Evolutionary conservation across 2,797 vertebrate species (phyloP), one percentile per base, ranked within the genome.

Genomic region (Iguana delicatissima): DNA sequence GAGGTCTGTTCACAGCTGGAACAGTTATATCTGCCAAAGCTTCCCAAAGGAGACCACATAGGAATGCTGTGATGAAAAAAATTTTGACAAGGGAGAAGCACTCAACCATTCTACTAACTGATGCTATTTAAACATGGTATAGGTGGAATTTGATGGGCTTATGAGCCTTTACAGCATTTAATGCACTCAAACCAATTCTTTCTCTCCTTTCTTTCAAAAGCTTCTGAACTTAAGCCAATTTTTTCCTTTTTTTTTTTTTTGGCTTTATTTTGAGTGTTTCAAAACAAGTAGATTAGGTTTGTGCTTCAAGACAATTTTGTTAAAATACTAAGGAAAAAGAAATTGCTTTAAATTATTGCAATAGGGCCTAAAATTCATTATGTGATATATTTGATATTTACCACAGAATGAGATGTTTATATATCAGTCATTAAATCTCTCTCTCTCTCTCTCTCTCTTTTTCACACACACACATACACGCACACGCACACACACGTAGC

Each of bases 191-290:
- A 87, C 82, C 76, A 84, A 46, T 86, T 87, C 89, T 89, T 89
- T 86, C 87, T 62, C 0, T 2, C 9, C 10, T 52, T 67, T 59
- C 57, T 52, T 32, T 2, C 1, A 5, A 72, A 46, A 2, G 88
- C 72, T 93, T 95, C 92, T 88, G 90, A 92, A 91, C 89, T 93
- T 94, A 92, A 91, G 85, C 87, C 32, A 38, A 91, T 91, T 92
- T 83, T 91, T 62, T 85, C 84, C 82, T 93, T 95, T 94, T 91
- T 7, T 85, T 89, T 88, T 89, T 77, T 94, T 55, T 93, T 94
- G 92, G 81, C 81, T 93, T 93, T 76, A 92, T 83, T 81, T 50
- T 79, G 35, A 80, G 80, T 84, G 18, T 91, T 91, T 80, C 22
- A 79, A 84, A 79, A 38, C 52, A 80, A 52, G 77, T 95, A 86